Conservation (phyloP, 1,140 invertebrate species). For the Caenorhabditis inopinata region DNA sequence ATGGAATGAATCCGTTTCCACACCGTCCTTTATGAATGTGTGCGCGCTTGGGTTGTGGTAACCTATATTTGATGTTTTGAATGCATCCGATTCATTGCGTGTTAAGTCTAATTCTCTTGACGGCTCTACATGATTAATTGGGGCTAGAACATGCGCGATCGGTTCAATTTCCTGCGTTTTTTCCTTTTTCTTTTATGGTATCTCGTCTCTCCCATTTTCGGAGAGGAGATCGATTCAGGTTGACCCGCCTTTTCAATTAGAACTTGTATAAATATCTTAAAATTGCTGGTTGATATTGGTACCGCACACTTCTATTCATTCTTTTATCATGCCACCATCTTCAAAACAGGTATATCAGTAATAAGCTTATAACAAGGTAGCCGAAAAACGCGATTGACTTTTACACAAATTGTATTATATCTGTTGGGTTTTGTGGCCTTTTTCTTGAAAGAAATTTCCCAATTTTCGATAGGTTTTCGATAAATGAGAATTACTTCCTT, state of each 20-base stretch:
- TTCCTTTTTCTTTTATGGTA: neutral
- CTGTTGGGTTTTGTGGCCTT: neutral
- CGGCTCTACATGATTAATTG: slow-evolving; percentile 28
- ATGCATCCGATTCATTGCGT: slow-evolving; percentile 14
- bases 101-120: slow-evolving; percentile 27
- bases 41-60: no score
- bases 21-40: neutral
- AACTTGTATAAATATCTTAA: neutral
- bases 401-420: slow-evolving; percentile 8
- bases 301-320: neutral
- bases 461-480: no score
- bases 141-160: slow-evolving; percentile 16
- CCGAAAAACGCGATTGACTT: neutral
- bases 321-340: neutral
- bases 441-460: no score
- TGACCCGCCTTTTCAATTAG: neutral
- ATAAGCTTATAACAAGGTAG: neutral
- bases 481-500: no score
- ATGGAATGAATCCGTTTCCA: neutral
- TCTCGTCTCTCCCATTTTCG: neutral
- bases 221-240: neutral
- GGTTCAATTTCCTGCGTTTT: neutral
- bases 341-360: slow-evolving; percentile 9
- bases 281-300: neutral
- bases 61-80: slow-evolving; percentile 32